Conservation (phyloP, 2,113 vertebrate genomes). For the Labrus mixtus region DNA sequence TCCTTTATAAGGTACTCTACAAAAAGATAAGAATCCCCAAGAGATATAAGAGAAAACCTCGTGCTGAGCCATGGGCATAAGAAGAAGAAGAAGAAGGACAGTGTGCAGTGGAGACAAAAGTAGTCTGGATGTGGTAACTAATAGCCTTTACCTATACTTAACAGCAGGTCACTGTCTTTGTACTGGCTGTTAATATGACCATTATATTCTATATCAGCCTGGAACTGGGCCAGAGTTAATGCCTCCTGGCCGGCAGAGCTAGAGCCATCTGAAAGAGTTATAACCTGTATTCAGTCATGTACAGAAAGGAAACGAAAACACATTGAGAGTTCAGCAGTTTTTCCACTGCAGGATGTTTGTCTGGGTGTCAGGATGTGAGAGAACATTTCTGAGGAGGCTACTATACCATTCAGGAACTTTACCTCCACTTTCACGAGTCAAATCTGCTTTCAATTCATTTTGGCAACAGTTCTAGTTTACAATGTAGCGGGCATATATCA, state of each 20-base stretch:
- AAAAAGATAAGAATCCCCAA: too few species aligned
- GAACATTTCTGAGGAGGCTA: neutral
- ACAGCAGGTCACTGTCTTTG: slow-evolving; percentile 30
- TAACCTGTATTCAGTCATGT: neutral
- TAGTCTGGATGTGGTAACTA: slow-evolving; percentile 25
- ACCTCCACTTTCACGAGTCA: neutral
- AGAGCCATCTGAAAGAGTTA: neutral
- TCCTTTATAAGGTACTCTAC: too few species aligned
- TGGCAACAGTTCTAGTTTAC: neutral
- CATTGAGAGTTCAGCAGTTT: neutral
- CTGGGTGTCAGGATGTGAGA: slow-evolving; percentile 16
- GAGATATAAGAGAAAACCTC: too few species aligned
- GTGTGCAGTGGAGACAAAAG: slow-evolving; percentile 4
- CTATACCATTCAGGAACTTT: slow-evolving; percentile 2
- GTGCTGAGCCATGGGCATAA: slow-evolving; percentile 1
- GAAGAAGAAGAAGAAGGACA: slow-evolving; percentile 22
- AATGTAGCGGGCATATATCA: too few species aligned
- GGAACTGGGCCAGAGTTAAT: slow-evolving; percentile 37
- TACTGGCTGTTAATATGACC: slow-evolving; percentile 24
- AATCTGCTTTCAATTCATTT: slow-evolving; percentile 16
- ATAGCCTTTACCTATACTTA: slow-evolving; percentile 18
- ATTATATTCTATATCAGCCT: slow-evolving; percentile 29
- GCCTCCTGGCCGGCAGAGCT: slow-evolving; percentile 14
- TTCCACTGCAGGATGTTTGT: slow-evolving; percentile 8
- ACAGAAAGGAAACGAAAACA: slow-evolving; percentile 19